Evolutionary conservation across 2,888 invertebrate species (phyloP).

Genomic region (Acronicta alni): DNA sequence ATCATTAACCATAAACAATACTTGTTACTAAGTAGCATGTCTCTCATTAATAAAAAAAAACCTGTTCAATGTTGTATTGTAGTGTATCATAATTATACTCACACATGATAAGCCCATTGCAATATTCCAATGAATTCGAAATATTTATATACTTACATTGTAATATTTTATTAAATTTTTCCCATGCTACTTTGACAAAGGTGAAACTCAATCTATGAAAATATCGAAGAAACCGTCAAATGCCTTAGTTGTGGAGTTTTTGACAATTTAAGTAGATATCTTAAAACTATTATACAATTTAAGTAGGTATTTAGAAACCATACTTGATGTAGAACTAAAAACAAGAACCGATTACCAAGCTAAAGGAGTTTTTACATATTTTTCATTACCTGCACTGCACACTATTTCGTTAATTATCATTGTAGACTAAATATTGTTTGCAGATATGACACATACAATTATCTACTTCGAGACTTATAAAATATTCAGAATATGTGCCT

Average conservation of each 20-base stretch:
- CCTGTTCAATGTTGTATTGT: too few species aligned
- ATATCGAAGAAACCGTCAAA: neutral
- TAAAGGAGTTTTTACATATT: constrained; percentile 1
- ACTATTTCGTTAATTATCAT: neutral
- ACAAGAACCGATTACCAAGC: neutral
- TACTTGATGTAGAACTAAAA: neutral
- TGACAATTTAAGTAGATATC: too few species aligned
- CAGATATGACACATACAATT: neutral
- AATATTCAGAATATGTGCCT: too few species aligned
- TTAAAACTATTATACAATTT: too few species aligned
- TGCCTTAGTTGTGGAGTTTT: neutral
- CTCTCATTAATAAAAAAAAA: too few species aligned
- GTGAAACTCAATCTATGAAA: neutral
- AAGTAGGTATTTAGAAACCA: neutral
- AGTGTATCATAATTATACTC: neutral
- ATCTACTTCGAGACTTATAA: too few species aligned
- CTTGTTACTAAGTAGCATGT: too few species aligned
- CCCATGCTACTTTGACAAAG: too few species aligned
- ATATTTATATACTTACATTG: constrained; percentile 13
- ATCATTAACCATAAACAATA: too few species aligned
- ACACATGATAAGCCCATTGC: neutral
- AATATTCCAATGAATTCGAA: constrained; percentile 13
- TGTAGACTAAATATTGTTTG: neutral
- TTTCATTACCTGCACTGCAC: neutral
- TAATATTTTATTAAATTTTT: too few species aligned